Evolutionary conservation across 2,113 vertebrate genomes (phyloP), one percentile per base, ranked within the genome.

Genomic region (Nestor notabilis): DNA sequence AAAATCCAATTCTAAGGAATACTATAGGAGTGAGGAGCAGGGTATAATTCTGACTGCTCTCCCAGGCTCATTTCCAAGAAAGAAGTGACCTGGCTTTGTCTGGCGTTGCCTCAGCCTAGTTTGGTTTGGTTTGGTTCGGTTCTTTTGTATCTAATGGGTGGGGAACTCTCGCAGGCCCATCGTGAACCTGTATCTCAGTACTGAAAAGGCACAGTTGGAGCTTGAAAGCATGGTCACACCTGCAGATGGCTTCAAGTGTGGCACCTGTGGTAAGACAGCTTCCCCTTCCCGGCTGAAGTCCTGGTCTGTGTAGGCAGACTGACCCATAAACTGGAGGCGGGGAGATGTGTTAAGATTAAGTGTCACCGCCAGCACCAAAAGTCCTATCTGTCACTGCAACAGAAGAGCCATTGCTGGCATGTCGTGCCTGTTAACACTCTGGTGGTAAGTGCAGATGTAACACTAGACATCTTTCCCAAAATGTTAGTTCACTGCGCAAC

Each of bases 311-410:
- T 27, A 17, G n/a, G 37, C 43, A n/a, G 24, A 28, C 29, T 44
- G 17, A 43, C 16, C 3, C 8, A 4, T 37, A 23, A 33, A 72
- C 31, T 31, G 9, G 43, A 15, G 8, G 4, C 7, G 49, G 8
- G 17, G 1, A 11, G 5, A 21, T 2, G 0, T 1, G 1, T 28
- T 76, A 27, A 27, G 2, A 5, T 64, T 28, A 3, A 15, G 33
- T 4, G 2, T 41, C 21, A 33, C 27, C 6, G 29, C 24, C 15
- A 60, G 80, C 46, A 53, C 23, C 17, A 76, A 31, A 46, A 70
- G 8, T 33, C 0, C 0, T 19, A 86, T 29, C 19, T 31, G 39
- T 31, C 14, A 12, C 11, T 58, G 37, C 53, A 24, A 16, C 24
- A 19, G 14, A 39, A 53, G 14, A 80, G 37, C n/a, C 14, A 49